phyloP scores from a whole-genome alignment of 2,797 vertebrate genomes.

The Masticophis lateralis region DNA sequence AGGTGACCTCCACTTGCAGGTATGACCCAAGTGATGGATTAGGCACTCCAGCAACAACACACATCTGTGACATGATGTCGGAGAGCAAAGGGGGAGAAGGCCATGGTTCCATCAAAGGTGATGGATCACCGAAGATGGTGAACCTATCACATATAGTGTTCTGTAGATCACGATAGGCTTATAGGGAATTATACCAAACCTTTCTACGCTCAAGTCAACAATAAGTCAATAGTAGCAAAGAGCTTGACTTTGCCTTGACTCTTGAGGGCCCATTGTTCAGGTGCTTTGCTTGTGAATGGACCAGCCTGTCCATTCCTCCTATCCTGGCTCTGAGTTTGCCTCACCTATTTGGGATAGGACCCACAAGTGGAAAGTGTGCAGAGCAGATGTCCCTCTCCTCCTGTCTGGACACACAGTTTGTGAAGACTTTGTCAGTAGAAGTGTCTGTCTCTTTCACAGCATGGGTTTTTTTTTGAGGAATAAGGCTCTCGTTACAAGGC shows the following conservation, averaged over 20 bases:
- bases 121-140: not conserved
- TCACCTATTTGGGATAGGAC: conserved; percentile 32
- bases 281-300: conserved; percentile 52
- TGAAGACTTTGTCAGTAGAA: conserved; percentile 69
- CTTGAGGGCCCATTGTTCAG: not conserved
- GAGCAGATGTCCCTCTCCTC: conserved; percentile 37
- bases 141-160: too few relatives aligned
- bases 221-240: not conserved
- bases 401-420: conserved; percentile 39
- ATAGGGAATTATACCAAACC: not conserved
- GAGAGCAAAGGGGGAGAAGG: not conserved
- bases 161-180: not conserved
- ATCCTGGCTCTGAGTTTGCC: conserved; percentile 64
- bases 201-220: not conserved
- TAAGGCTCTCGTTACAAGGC: conserved; percentile 85
- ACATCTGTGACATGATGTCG: not conserved
- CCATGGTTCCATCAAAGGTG: too few relatives aligned
- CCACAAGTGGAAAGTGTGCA: conserved; percentile 18
- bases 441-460: conserved; percentile 87
- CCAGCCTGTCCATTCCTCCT: conserved; percentile 34
- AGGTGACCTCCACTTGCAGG: not conserved
- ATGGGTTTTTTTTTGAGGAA: conserved; percentile 70
- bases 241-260: not conserved
- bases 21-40: not conserved
- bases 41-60: not conserved